Conservation (phyloP, 2,113 vertebrate genomes). For the Rhipidura dahli region DNA sequence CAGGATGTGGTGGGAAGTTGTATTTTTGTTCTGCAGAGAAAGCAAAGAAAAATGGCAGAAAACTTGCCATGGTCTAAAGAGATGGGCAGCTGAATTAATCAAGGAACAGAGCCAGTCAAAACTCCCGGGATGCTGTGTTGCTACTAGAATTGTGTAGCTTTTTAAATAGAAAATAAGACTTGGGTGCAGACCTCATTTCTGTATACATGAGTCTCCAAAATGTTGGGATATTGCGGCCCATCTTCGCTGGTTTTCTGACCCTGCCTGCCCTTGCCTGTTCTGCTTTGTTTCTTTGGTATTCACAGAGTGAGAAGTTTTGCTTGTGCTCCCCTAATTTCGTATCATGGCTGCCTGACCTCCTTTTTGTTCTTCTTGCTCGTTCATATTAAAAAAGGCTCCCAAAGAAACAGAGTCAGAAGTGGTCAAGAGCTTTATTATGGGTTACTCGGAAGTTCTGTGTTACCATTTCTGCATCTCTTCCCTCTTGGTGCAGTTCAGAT, state of each 20-base stretch:
- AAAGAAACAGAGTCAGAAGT: background rate
- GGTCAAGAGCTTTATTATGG: background rate
- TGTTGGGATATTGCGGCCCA: rapidly evolving
- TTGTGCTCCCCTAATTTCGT: background rate
- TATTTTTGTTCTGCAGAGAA: background rate
- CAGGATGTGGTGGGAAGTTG: background rate
- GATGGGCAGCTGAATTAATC: background rate
- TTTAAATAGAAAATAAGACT: background rate
- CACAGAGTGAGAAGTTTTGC: background rate
- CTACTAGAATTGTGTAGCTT: background rate
- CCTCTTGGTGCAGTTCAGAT: background rate
- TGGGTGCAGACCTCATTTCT: background rate
- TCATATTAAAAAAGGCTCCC: background rate
- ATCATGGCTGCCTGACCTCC: background rate
- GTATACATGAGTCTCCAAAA: rapidly evolving
- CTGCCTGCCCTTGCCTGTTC: background rate
- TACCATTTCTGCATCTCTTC: background rate
- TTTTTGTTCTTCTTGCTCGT: background rate
- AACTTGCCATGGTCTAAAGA: background rate
- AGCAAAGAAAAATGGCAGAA: background rate
- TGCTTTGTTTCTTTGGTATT: background rate
- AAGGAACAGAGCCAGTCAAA: background rate
- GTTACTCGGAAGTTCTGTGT: background rate
- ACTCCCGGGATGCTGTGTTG: background rate
- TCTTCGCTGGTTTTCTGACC: background rate